phyloP scores from a whole-genome alignment of 1,140 invertebrate genomes.

The Centruroides sculpturatus region DNA sequence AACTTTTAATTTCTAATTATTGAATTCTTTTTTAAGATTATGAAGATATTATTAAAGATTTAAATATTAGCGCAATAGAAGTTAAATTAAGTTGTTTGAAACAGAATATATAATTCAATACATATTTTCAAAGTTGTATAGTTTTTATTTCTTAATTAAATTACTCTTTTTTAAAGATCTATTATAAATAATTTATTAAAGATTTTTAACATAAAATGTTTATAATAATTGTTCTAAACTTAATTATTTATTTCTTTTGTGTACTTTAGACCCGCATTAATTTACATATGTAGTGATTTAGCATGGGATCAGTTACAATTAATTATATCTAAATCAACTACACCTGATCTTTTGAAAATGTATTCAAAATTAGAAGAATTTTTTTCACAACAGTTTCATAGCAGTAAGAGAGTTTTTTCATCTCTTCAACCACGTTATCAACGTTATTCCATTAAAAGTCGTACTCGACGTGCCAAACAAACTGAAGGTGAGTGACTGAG shows the following conservation, averaged over 20 bases:
- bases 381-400: slow-evolving; percentile 88
- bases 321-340: slow-evolving; percentile 91
- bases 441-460: slow-evolving; percentile 11
- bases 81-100: too few relatives aligned
- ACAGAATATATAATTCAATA: too few relatives aligned
- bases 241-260: background rate
- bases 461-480: slow-evolving; percentile 8
- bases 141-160: too few relatives aligned
- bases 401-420: slow-evolving; percentile 75
- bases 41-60: too few relatives aligned
- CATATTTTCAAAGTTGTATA: too few relatives aligned
- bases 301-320: slow-evolving; percentile 91
- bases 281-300: slow-evolving; percentile 84
- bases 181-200: too few relatives aligned
- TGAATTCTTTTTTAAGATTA: too few relatives aligned
- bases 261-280: slow-evolving; percentile 56
- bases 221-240: too few relatives aligned
- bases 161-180: too few relatives aligned
- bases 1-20: too few relatives aligned
- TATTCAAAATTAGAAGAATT: slow-evolving; percentile 92
- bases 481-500: slow-evolving; percentile 6
- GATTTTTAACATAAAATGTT: too few relatives aligned
- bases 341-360: slow-evolving; percentile 91
- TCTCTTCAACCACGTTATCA: slow-evolving; percentile 41
- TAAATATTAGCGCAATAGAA: too few relatives aligned